These are phyloP conservation scores for Myiotriccus ornatus DNA, from an alignment of 2,797 vertebrate species.

Conservation along the genomic window DNA sequence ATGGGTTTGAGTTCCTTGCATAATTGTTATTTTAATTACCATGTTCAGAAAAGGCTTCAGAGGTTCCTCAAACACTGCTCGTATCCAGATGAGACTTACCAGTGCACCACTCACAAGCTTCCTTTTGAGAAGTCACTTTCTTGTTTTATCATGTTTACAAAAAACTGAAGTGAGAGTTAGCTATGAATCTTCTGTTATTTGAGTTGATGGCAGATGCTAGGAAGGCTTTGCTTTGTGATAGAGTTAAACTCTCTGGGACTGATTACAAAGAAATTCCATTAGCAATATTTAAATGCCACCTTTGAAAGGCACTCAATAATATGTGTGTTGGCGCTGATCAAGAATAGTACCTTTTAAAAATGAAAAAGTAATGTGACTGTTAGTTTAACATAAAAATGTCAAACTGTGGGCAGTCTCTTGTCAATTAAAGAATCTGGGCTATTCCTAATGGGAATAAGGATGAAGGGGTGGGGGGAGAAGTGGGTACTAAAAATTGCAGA, in stretches of 20 bases:
- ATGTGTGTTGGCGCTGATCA: constrained; percentile 71
- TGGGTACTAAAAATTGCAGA: constrained; percentile 51
- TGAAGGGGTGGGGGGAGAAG: neutral
- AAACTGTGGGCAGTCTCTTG: constrained; percentile 72
- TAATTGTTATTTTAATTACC: constrained; percentile 52
- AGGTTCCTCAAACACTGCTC: neutral
- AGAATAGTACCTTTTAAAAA: constrained; percentile 72
- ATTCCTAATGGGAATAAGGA: constrained; percentile 67
- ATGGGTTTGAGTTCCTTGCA: constrained; percentile 23
- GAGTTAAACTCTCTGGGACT: constrained; percentile 67
- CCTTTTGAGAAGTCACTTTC: constrained; percentile 56
- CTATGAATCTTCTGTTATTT: constrained; percentile 42
- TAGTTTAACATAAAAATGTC: constrained; percentile 74
- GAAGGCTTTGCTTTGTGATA: constrained; percentile 50
- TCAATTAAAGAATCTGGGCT: constrained; percentile 73
- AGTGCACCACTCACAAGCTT: neutral
- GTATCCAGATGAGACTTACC: constrained; percentile 1
- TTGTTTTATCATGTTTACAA: constrained; percentile 69
- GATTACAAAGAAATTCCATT: constrained; percentile 76
- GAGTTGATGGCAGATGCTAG: constrained; percentile 55
- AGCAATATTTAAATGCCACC: constrained; percentile 73
- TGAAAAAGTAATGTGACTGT: constrained; percentile 72
- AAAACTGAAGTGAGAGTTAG: constrained; percentile 58
- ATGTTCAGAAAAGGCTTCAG: constrained; percentile 18
- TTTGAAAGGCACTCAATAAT: constrained; percentile 71